Evolutionary conservation across 2,888 invertebrate species (phyloP).

Genomic region (Agrilus mali): DNA sequence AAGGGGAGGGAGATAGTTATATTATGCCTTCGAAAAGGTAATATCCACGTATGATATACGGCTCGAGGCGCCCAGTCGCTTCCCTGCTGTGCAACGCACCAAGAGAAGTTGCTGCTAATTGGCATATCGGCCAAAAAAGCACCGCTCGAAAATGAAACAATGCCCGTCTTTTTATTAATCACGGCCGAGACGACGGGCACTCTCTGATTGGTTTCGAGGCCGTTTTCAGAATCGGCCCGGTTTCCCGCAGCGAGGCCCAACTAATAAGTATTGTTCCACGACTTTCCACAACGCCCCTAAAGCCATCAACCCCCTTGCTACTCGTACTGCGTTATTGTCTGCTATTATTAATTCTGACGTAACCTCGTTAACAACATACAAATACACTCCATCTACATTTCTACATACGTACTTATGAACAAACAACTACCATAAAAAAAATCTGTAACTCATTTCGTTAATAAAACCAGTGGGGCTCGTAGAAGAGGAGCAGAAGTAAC

Average conservation of each 20-base stretch:
- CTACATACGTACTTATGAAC: too few relatives aligned
- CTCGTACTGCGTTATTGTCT: slow-evolving; percentile 16
- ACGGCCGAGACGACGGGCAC: slow-evolving; percentile 13
- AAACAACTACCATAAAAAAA: too few relatives aligned
- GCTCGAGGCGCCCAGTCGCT: slow-evolving; percentile 9
- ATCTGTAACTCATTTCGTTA: too few relatives aligned
- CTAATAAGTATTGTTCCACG: slow-evolving; percentile 15
- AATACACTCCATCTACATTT: too few relatives aligned
- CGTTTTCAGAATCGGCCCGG: slow-evolving; percentile 11
- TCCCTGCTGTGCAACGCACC: slow-evolving; percentile 11
- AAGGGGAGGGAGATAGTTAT: too few relatives aligned
- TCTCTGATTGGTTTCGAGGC: slow-evolving; percentile 15
- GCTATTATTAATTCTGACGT: slow-evolving; percentile 16
- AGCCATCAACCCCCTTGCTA: slow-evolving; percentile 11
- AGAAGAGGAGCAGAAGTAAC: too few relatives aligned
- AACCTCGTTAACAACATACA: too few relatives aligned
- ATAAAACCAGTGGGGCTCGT: too few relatives aligned
- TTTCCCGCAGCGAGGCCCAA: slow-evolving; percentile 14
- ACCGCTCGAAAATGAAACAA: slow-evolving; percentile 22
- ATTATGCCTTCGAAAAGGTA: neutral
- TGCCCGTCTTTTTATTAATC: slow-evolving; percentile 15
- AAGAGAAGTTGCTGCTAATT: slow-evolving; percentile 13
- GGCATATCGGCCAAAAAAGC: slow-evolving; percentile 11
- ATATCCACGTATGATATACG: slow-evolving; percentile 10
- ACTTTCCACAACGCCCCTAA: slow-evolving; percentile 10